Percentiles rank a stretch among this genome's conserved stretches.
Evolutionary conservation across 1,140 invertebrate genomes (phyloP).

Genomic region (Cryptotermes secundus): DNA sequence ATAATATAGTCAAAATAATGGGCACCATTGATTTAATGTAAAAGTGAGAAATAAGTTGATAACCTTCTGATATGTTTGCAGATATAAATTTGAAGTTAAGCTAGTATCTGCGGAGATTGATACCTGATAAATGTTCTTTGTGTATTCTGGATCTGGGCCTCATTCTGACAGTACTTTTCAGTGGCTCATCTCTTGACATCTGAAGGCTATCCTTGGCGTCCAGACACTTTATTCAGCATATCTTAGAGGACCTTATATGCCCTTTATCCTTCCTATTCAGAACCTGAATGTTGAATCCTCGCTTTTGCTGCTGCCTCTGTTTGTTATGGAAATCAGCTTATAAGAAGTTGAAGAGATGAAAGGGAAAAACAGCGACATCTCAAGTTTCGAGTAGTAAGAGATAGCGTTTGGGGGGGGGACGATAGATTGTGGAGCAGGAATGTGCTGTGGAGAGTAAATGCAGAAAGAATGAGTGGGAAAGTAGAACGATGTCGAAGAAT

Average conservation of each 20-base stretch:
- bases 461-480: too few relatives aligned
- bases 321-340: conserved; percentile 9
- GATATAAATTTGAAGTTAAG: too few relatives aligned
- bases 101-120: too few relatives aligned
- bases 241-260: not conserved
- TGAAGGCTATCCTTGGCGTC: not conserved
- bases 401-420: not conserved
- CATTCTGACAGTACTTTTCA: too few relatives aligned
- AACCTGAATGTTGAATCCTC: not conserved
- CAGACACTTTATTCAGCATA: not conserved
- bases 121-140: too few relatives aligned
- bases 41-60: too few relatives aligned
- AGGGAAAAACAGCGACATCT: not conserved
- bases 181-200: not conserved
- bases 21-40: too few relatives aligned
- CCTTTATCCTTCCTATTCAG: not conserved
- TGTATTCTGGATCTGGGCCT: too few relatives aligned
- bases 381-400: not conserved
- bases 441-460: too few relatives aligned
- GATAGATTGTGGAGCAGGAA: not conserved
- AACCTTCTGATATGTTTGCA: too few relatives aligned
- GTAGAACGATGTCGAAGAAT: too few relatives aligned
- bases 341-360: not conserved
- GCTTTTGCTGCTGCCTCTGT: not conserved
- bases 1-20: too few relatives aligned